Evolutionary conservation across 2,113 vertebrate species (phyloP).

Genomic region (Spea multiplicata): DNA sequence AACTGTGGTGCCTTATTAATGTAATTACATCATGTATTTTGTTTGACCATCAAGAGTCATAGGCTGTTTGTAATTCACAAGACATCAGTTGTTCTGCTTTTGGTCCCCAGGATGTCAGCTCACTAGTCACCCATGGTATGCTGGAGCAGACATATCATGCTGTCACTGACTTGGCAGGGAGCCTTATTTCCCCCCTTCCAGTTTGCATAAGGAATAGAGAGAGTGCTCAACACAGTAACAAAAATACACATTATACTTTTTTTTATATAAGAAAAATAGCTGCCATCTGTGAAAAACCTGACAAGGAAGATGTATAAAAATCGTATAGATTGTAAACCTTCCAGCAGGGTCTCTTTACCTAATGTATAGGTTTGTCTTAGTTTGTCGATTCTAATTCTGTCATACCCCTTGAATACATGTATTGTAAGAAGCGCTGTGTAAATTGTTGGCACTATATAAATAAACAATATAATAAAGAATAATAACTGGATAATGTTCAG

Average conservation of each 20-base stretch:
- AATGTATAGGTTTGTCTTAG: too few species aligned
- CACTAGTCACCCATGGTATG: slow-evolving; percentile 74
- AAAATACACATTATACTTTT: slow-evolving; percentile 51
- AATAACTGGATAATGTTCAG: too few species aligned
- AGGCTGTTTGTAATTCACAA: slow-evolving; percentile 77
- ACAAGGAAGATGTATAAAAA: not conserved
- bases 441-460: too few species aligned
- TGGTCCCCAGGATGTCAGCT: slow-evolving; percentile 71
- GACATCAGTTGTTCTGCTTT: slow-evolving; percentile 85
- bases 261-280: slow-evolving; percentile 2
- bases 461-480: too few species aligned
- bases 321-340: too few species aligned
- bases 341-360: too few species aligned
- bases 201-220: slow-evolving; percentile 55
- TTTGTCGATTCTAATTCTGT: too few species aligned
- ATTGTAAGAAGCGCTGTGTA: too few species aligned
- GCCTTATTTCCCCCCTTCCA: slow-evolving; percentile 53
- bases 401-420: too few species aligned
- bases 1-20: too few species aligned
- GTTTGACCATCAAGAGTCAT: slow-evolving; percentile 73
- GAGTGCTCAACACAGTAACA: slow-evolving; percentile 58
- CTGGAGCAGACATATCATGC: slow-evolving; percentile 60
- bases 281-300: not conserved
- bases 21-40: slow-evolving; percentile 69
- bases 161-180: slow-evolving; percentile 60